Percentiles rank a stretch among this genome's conserved stretches.
Conservation (phyloP, 2,797 vertebrate genomes). For the Nyctalus aviator region DNA sequence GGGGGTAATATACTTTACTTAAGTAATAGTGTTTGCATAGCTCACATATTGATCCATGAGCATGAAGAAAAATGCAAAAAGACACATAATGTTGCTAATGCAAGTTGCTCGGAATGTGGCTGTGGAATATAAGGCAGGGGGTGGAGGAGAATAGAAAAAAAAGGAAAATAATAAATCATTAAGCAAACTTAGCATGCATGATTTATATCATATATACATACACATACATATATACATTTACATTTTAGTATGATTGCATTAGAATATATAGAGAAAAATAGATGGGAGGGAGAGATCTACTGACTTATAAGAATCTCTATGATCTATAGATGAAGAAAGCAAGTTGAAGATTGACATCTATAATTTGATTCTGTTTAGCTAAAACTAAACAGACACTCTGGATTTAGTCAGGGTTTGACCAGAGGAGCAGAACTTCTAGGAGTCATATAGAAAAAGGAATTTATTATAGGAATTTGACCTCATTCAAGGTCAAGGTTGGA, state of each 20-base stretch:
- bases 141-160: conserved; percentile 6
- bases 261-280: conserved; percentile 9
- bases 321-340: conserved; percentile 30
- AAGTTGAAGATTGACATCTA: conserved; percentile 5
- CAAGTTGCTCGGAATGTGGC: neutral
- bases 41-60: neutral
- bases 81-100: neutral
- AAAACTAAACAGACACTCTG: neutral
- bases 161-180: conserved; percentile 33
- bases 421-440: conserved; percentile 18
- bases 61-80: conserved; percentile 39
- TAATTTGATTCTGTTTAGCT: conserved; percentile 19
- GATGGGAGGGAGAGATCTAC: neutral
- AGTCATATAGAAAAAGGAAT: neutral
- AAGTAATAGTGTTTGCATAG: neutral
- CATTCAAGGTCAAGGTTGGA: neutral
- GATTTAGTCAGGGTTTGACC: conserved; percentile 20
- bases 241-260: neutral
- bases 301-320: neutral
- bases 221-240: neutral
- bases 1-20: neutral
- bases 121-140: neutral
- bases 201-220: neutral
- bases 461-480: neutral
- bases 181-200: neutral